These are phyloP conservation scores for Scaptomyza reducta DNA, from an alignment of 2,888 invertebrate genomes.

Conservation along the genomic window DNA sequence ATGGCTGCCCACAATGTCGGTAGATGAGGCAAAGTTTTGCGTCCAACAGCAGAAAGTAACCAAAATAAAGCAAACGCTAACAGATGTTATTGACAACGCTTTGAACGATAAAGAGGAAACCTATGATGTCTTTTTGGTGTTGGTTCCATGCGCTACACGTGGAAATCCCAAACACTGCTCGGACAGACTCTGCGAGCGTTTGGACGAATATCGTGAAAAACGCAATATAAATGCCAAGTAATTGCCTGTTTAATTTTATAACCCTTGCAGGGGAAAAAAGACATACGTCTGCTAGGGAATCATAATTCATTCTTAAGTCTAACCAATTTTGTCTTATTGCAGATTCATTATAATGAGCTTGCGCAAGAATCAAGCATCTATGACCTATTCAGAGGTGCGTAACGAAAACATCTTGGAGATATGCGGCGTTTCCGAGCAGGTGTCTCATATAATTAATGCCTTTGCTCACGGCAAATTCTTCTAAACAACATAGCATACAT, in stretches of 20 bases:
- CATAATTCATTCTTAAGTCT: not conserved
- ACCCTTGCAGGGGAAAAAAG: not conserved
- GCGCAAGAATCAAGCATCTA: slow-evolving; percentile 72
- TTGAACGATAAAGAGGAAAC: slow-evolving; percentile 48
- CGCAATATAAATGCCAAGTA: slow-evolving; percentile 80
- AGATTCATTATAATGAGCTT: slow-evolving; percentile 81
- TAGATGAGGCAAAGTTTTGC: slow-evolving; percentile 56
- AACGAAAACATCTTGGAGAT: slow-evolving; percentile 84
- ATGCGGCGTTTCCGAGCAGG: slow-evolving; percentile 85
- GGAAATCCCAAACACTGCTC: slow-evolving; percentile 77
- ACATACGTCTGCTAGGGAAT: not conserved
- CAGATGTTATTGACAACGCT: slow-evolving; percentile 69
- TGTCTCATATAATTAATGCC: slow-evolving; percentile 85
- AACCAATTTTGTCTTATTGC: slow-evolving; percentile 1
- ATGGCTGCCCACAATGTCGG: slow-evolving; percentile 66
- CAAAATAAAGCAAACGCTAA: slow-evolving; percentile 72
- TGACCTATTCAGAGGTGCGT: slow-evolving; percentile 67
- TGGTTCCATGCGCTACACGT: slow-evolving; percentile 81
- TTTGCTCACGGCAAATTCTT: slow-evolving; percentile 82
- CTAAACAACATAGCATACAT: slow-evolving; percentile 20
- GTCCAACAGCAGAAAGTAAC: slow-evolving; percentile 39
- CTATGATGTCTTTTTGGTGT: slow-evolving; percentile 81
- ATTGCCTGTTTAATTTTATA: slow-evolving; percentile 29
- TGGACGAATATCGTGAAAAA: slow-evolving; percentile 75
- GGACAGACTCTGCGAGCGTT: slow-evolving; percentile 51